Percentiles rank a stretch among this genome's conserved stretches.
Evolutionary conservation across 2,113 vertebrate genomes (phyloP).

Genomic region (Gopherus flavomarginatus): DNA sequence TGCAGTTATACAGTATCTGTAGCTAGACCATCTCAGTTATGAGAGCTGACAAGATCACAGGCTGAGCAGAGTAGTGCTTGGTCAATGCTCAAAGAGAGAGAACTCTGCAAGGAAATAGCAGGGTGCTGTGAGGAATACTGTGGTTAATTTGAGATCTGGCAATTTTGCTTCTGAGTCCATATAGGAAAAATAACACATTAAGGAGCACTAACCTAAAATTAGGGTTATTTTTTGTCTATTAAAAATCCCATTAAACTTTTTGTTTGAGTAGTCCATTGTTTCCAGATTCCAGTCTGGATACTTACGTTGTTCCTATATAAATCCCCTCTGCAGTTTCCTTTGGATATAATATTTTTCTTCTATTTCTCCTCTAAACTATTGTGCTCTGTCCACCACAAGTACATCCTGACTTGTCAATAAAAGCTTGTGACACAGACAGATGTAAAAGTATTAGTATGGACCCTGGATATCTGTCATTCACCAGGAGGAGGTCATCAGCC

Average conservation of each 20-base stretch:
- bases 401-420: not conserved
- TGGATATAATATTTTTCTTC: not conserved
- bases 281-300: not conserved
- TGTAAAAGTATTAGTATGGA: slow-evolving; percentile 5
- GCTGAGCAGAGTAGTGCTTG: not conserved
- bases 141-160: not conserved
- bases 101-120: not conserved
- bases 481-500: not conserved
- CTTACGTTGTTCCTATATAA: not conserved
- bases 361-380: not conserved
- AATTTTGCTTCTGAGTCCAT: not conserved
- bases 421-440: not conserved
- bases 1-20: not conserved
- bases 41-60: not conserved
- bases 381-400: not conserved
- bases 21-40: not conserved
- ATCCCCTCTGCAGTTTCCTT: not conserved
- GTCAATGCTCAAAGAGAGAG: not conserved
- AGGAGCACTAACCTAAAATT: not conserved
- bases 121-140: not conserved
- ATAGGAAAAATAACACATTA: not conserved
- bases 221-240: not conserved
- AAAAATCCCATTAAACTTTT: not conserved
- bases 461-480: not conserved
- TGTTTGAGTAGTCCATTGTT: not conserved